A percentile compares a stretch with the other conserved stretches of the same genome.
These are phyloP conservation scores for Calameuta pallipes DNA, from an alignment of 2,888 invertebrate species.

Conservation along the genomic window DNA sequence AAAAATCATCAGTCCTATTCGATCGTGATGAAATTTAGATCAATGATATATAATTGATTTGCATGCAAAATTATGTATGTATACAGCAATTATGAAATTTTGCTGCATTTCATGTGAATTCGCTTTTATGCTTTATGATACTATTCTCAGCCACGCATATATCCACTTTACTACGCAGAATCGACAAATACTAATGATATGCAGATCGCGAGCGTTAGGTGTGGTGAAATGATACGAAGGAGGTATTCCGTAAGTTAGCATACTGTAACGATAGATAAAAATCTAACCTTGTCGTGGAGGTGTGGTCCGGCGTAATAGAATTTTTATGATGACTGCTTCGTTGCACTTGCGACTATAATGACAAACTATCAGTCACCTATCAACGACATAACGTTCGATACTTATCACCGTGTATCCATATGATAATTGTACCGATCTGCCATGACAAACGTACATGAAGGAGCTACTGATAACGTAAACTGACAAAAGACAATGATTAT, in stretches of 20 bases:
- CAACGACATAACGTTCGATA: constrained; percentile 7
- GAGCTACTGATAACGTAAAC: not conserved
- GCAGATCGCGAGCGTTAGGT: constrained; percentile 1
- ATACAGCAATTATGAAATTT: not conserved
- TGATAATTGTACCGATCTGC: not conserved
- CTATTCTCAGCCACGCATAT: not conserved
- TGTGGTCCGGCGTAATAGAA: constrained; percentile 43
- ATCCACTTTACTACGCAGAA: constrained; percentile 1
- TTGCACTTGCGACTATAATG: constrained; percentile 33
- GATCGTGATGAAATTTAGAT: not conserved
- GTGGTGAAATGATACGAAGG: constrained; percentile 10
- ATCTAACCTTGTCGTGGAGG: constrained; percentile 55
- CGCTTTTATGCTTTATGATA: not conserved
- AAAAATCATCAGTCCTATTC: not conserved
- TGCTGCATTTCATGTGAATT: not conserved
- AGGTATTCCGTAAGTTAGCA: constrained; percentile 10
- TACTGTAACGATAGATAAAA: constrained; percentile 41
- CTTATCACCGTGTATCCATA: not conserved
- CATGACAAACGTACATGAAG: not conserved
- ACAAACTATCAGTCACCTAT: constrained; percentile 47
- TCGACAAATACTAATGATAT: not conserved
- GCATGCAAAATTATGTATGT: not conserved
- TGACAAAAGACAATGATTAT: not conserved
- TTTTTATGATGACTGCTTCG: constrained; percentile 34
- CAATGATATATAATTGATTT: not conserved